Base-by-base conservation (phyloP, 2,888 invertebrate species). In the Sylvicola cinctus region DNA sequence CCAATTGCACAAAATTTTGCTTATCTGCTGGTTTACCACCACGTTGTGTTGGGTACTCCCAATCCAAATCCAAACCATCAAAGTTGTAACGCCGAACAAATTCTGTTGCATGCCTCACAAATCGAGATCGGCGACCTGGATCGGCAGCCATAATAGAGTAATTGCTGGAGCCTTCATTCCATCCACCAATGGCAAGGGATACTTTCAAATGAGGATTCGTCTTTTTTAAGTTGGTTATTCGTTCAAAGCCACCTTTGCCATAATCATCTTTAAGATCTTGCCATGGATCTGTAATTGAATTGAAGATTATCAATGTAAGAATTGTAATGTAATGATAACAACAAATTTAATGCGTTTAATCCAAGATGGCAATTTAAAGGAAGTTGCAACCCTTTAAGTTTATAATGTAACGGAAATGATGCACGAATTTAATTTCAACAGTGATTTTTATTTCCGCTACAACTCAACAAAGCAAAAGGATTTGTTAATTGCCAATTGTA, bases 111-210 rank as follows among this genome's bases (percentile, higher is more conserved):
- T 77, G 81, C 26, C 65, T 56, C 0, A 83, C 68, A 46, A 88
- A 87, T 32, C 57, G 61, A 3, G 60, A 59, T 32, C 88, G 65
- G 33, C 65, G 59, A 12, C 65, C 63, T 0, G 70, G 60, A 32
- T 66, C 68, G 3, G 71, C 66, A 0, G 75, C 78, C 57, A 87
- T 61, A 27, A 57, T 58, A 12, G 79, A 79, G 50, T 71, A 81
- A 43, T 74, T 71, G 4, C 58, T 50, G 0, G 85, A 85, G 0
- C 85, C 87, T 50, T 88, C 85, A 51, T 85, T 87, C 88, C 88
- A 88, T 0, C 88, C 88, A 0, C 88, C 88, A 27, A 90, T 78
- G 1, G 84, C 87, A 10, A 88, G 52, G 3, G 74, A 68, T 4
- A 78, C 70, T 51, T 70, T 76, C 30, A 88, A 51, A 45, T 75